A percentile compares a stretch with the other conserved stretches of the same genome.
These are phyloP conservation scores for Vidua chalybeata DNA, from an alignment of 2,113 vertebrate genomes.

Conservation along the genomic window DNA sequence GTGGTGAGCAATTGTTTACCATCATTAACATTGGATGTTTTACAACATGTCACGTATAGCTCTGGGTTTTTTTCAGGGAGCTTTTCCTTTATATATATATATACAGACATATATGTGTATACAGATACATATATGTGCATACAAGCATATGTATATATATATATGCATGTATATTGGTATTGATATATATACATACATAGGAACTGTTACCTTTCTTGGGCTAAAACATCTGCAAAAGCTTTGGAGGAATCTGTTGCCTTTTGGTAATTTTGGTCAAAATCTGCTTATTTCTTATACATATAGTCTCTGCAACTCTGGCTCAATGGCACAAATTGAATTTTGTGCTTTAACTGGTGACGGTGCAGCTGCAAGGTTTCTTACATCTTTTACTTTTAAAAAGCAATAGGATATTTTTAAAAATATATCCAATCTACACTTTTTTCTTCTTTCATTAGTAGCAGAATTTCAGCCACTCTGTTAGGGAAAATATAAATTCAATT, in stretches of 20 bases:
- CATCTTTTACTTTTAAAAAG: not conserved
- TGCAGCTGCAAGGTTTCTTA: not conserved
- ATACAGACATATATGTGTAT: not conserved
- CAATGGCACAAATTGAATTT: slow-evolving; percentile 8
- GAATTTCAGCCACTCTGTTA: not conserved
- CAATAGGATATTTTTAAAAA: not conserved
- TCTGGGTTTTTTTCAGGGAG: not conserved
- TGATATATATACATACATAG: not conserved
- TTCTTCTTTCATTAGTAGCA: not conserved
- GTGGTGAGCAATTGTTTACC: not conserved
- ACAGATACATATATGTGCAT: not conserved
- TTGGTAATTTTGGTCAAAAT: not conserved
- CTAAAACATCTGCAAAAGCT: slow-evolving; percentile 65
- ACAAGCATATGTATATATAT: not conserved
- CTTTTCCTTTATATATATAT: not conserved
- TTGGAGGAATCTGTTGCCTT: slow-evolving; percentile 74
- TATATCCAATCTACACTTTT: not conserved
- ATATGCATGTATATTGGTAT: not conserved
- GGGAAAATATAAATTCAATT: not conserved
- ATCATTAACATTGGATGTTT: not conserved
- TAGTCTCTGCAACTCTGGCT: not conserved
- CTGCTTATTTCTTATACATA: not conserved
- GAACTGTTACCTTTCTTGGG: not conserved
- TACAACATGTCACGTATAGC: not conserved
- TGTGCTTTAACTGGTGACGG: not conserved